phyloP scores from a whole-genome alignment of 2,113 vertebrate species.

The Uropsilus gracilis region DNA sequence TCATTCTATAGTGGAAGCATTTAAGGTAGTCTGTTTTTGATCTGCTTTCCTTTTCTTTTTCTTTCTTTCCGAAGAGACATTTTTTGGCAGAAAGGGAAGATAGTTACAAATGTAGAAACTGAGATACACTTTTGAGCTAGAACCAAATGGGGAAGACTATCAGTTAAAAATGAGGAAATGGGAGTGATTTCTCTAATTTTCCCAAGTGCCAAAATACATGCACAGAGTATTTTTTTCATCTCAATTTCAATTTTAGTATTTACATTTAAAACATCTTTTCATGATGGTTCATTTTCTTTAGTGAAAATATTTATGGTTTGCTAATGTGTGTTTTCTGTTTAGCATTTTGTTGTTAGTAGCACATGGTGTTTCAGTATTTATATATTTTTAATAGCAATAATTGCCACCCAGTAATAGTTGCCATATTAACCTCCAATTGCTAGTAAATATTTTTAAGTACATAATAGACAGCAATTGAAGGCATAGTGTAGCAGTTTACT shows the following conservation, averaged over 20 bases:
- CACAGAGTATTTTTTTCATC: neutral
- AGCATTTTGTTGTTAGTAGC: constrained; percentile 62
- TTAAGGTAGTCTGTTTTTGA: constrained; percentile 50
- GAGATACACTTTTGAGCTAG: constrained; percentile 9
- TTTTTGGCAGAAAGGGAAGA: constrained; percentile 6
- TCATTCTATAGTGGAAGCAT: constrained; percentile 47
- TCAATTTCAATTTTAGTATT: constrained; percentile 54
- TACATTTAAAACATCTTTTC: constrained; percentile 39
- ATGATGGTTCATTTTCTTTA: constrained; percentile 60
- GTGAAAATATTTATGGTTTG: constrained; percentile 62
- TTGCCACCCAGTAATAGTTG: constrained; percentile 77
- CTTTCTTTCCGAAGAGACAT: constrained; percentile 31
- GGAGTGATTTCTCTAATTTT: constrained; percentile 33
- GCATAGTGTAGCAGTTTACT: constrained; percentile 78
- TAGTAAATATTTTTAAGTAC: constrained; percentile 82
- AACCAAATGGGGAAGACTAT: neutral
- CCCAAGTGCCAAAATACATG: neutral
- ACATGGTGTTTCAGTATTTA: constrained; percentile 73
- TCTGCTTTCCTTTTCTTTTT: constrained; percentile 42
- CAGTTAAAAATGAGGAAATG: constrained; percentile 15
- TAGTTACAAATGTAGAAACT: constrained; percentile 50
- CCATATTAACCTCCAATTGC: constrained; percentile 82
- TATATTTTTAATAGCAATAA: constrained; percentile 74
- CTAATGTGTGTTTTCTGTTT: constrained; percentile 67
- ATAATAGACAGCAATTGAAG: constrained; percentile 80